Evolutionary conservation across 2,888 invertebrate species (phyloP).

Genomic region (Archaeoteleia sp.): DNA sequence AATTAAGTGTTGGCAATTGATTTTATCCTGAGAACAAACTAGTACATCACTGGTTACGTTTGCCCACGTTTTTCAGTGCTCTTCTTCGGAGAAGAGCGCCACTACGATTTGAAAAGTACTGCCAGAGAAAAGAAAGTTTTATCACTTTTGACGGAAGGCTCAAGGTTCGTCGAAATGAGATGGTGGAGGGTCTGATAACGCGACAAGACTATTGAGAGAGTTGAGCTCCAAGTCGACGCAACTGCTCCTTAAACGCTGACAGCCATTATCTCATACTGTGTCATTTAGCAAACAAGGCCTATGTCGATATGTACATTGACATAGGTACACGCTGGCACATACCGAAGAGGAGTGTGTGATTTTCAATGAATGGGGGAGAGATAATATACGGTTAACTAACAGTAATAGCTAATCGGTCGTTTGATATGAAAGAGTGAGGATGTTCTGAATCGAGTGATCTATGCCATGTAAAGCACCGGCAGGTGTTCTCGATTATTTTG

Average conservation of each 20-base stretch:
- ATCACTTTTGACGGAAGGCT: constrained; percentile 17
- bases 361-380: constrained; percentile 3
- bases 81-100: constrained; percentile 2
- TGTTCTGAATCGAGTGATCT: not conserved
- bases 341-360: not conserved
- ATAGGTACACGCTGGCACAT: not conserved
- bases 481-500: too few relatives aligned
- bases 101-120: constrained; percentile 11
- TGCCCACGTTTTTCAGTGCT: too few relatives aligned
- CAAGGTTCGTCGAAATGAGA: constrained; percentile 19
- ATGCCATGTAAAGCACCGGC: too few relatives aligned
- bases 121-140: constrained; percentile 7
- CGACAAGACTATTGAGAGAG: constrained; percentile 34
- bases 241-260: constrained; percentile 37
- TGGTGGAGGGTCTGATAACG: constrained; percentile 38
- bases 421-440: not conserved
- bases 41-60: too few relatives aligned
- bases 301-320: not conserved
- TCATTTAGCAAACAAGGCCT: not conserved
- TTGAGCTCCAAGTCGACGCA: constrained; percentile 11
- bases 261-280: constrained; percentile 31
- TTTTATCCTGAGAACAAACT: too few relatives aligned
- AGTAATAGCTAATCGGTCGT: not conserved
- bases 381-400: constrained; percentile 2
- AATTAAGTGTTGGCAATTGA: too few relatives aligned